Evolutionary conservation across 2,888 invertebrate species (phyloP).

Genomic region (Lapara coniferarum): DNA sequence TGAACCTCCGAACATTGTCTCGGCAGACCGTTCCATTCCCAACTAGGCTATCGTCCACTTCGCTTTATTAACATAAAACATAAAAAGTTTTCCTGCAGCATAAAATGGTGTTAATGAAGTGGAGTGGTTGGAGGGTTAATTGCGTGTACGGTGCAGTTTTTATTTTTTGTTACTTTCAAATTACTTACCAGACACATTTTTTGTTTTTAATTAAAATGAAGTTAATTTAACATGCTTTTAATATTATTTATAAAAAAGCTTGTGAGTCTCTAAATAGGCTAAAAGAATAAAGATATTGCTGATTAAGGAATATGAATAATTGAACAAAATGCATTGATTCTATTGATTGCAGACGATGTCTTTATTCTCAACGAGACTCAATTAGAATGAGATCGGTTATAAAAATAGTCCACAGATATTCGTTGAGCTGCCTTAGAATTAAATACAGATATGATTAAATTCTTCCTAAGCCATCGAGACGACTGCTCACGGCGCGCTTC

Average conservation of each 20-base stretch:
- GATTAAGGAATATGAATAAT: neutral
- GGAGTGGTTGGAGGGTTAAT: neutral
- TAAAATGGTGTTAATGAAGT: neutral
- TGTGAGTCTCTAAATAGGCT: too few species aligned
- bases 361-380: neutral
- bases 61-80: neutral
- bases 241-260: too few species aligned
- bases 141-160: neutral
- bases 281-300: neutral
- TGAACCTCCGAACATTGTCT: too few species aligned
- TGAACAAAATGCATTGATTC: neutral
- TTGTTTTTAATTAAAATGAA: neutral
- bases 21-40: too few species aligned
- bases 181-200: neutral
- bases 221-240: neutral
- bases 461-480: constrained; percentile 49
- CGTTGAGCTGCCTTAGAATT: constrained; percentile 35
- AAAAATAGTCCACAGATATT: constrained; percentile 30
- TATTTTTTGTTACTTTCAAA: neutral
- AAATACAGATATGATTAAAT: constrained; percentile 53
- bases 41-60: too few species aligned
- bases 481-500: constrained; percentile 37
- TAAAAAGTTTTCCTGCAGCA: neutral
- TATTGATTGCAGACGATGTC: too few species aligned
- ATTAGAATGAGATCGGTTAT: constrained; percentile 1